Conservation (phyloP, 2,113 vertebrate species). For the Sapayoa aenigma region DNA sequence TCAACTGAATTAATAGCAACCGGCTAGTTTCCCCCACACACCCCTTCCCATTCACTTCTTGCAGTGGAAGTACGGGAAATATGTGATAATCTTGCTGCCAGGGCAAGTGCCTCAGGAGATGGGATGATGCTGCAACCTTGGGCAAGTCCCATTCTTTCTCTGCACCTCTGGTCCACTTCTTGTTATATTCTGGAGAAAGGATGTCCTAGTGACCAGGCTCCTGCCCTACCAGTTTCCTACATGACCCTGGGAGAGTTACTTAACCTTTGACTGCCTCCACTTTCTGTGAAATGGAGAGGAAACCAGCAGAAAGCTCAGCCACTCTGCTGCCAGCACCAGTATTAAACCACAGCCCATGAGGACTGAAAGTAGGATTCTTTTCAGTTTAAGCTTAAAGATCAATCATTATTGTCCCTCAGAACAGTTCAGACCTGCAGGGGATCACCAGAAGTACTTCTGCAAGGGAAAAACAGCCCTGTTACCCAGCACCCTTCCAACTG, state of each 20-base stretch:
- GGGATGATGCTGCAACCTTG: background rate
- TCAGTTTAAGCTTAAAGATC: background rate
- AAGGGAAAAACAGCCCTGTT: background rate
- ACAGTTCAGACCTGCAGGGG: background rate
- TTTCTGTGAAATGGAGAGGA: background rate
- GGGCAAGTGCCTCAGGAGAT: background rate
- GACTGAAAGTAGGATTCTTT: background rate
- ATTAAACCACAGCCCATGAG: background rate
- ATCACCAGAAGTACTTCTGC: background rate
- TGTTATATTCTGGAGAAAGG: background rate
- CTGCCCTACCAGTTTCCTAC: constrained; percentile 13
- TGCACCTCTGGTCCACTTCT: background rate
- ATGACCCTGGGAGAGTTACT: background rate
- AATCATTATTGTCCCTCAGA: background rate
- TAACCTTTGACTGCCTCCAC: background rate
- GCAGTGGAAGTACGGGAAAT: background rate
- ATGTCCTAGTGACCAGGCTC: background rate
- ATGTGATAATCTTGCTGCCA: background rate
- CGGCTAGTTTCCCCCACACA: constrained; percentile 20
- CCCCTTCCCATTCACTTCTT: constrained; percentile 52
- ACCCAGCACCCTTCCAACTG: fast-evolving
- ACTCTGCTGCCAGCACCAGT: background rate
- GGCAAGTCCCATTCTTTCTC: background rate
- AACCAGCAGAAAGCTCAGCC: background rate
- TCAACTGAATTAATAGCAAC: constrained; percentile 44